Percentiles rank a stretch among this genome's conserved stretches.
phyloP scores from a whole-genome alignment of 2,113 vertebrate genomes.

The Poecile atricapillus region DNA sequence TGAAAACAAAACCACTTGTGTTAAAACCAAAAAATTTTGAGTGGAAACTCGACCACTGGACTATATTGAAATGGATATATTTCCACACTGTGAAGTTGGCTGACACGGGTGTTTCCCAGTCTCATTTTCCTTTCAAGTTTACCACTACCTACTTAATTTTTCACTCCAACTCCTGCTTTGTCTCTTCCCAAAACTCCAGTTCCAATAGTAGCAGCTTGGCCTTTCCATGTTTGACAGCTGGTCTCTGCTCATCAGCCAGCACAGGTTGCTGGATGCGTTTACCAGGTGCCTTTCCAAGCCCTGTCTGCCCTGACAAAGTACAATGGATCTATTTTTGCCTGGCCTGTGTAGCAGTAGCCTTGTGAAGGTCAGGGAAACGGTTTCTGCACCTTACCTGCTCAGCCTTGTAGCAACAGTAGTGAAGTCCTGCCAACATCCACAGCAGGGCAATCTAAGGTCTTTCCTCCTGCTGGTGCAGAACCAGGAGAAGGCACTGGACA shows the following conservation, averaged over 20 bases:
- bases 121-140: background rate
- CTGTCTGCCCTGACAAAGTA: background rate
- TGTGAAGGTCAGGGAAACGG: background rate
- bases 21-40: background rate
- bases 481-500: background rate
- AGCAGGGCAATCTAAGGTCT: background rate
- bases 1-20: background rate
- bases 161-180: background rate
- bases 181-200: background rate
- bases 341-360: background rate
- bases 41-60: background rate
- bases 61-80: background rate
- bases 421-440: background rate
- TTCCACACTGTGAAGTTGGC: background rate
- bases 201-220: fast-evolving
- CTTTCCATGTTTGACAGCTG: background rate
- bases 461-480: background rate
- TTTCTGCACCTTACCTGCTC: background rate
- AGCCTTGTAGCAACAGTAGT: background rate
- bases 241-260: background rate
- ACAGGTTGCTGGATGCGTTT: background rate
- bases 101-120: background rate
- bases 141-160: background rate
- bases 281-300: background rate
- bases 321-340: background rate